Conservation (phyloP, 2,113 vertebrate species). For the Carassius gibelio region DNA sequence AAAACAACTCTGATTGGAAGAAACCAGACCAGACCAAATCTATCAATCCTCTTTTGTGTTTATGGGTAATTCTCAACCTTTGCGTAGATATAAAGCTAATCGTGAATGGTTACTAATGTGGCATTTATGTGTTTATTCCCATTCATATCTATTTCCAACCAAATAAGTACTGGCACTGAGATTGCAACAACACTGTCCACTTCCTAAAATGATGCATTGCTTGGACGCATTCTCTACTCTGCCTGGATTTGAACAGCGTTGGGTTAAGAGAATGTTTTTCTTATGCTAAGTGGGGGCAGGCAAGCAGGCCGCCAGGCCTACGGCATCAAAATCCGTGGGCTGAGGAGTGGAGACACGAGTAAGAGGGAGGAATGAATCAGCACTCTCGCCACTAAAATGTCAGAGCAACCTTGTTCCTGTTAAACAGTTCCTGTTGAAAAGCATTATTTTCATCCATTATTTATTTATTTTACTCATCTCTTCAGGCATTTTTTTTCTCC, state of each 20-base stretch:
- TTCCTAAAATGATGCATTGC: background rate
- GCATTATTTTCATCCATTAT: conserved; percentile 23
- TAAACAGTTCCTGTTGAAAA: conserved; percentile 20
- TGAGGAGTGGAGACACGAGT: conserved; percentile 30
- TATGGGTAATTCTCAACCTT: background rate
- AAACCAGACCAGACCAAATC: too few species aligned
- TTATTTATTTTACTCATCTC: background rate
- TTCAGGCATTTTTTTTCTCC: background rate
- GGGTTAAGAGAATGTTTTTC: conserved; percentile 40
- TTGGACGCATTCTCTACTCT: background rate
- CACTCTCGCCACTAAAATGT: conserved; percentile 29
- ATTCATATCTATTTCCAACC: background rate
- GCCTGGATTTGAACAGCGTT: background rate
- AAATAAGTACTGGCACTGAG: conserved; percentile 3
- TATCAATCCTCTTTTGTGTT: too few species aligned
- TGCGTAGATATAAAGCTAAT: background rate
- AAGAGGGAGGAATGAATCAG: conserved; percentile 41
- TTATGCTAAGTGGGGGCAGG: conserved; percentile 37
- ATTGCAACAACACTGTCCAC: conserved; percentile 14
- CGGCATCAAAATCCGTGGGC: background rate
- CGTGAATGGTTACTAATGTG: background rate
- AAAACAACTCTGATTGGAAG: too few species aligned
- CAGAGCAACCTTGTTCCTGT: conserved; percentile 33
- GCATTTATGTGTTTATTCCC: background rate
- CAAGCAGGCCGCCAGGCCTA: conserved; percentile 29